Percentiles rank a stretch among this genome's conserved stretches.
phyloP scores from a whole-genome alignment of 2,113 vertebrate genomes.

The Pimephales promelas region DNA sequence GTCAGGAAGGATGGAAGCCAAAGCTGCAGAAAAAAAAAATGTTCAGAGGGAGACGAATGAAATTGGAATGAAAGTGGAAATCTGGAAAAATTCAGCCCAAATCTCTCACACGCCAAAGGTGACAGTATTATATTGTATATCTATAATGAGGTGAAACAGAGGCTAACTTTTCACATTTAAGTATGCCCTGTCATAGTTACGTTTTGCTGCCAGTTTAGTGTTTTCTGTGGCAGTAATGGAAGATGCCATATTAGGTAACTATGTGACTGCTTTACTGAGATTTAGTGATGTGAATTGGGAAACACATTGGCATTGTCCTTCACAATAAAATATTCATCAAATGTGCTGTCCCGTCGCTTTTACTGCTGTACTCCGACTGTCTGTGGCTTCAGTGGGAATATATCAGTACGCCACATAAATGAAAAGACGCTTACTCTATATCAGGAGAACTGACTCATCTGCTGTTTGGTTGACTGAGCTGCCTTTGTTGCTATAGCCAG shows the following conservation, averaged over 20 bases:
- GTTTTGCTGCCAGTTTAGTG: slow-evolving; percentile 1
- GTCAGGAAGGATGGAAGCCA: neutral
- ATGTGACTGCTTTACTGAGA: neutral
- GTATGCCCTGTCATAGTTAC: slow-evolving; percentile 8
- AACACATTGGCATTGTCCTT: slow-evolving; percentile 46
- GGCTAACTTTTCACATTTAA: slow-evolving; percentile 8
- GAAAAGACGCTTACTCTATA: slow-evolving; percentile 34
- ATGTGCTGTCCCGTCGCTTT: slow-evolving; percentile 43
- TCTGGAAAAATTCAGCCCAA: neutral
- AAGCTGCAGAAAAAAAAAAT: neutral
- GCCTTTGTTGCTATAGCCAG: slow-evolving; percentile 56
- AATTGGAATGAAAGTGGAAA: neutral
- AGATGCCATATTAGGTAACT: slow-evolving; percentile 12
- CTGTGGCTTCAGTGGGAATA: slow-evolving; percentile 50
- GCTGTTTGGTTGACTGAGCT: neutral
- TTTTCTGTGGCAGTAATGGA: neutral
- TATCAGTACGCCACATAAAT: slow-evolving; percentile 30
- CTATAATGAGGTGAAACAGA: slow-evolving; percentile 18
- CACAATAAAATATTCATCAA: slow-evolving; percentile 46
- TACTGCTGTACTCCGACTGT: slow-evolving; percentile 40
- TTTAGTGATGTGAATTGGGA: slow-evolving; percentile 21
- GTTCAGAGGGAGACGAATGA: neutral
- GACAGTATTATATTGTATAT: neutral
- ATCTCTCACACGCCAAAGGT: neutral
- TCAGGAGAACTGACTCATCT: slow-evolving; percentile 2